phyloP scores from a whole-genome alignment of 2,113 vertebrate species.

The Pachyramphus minor region DNA sequence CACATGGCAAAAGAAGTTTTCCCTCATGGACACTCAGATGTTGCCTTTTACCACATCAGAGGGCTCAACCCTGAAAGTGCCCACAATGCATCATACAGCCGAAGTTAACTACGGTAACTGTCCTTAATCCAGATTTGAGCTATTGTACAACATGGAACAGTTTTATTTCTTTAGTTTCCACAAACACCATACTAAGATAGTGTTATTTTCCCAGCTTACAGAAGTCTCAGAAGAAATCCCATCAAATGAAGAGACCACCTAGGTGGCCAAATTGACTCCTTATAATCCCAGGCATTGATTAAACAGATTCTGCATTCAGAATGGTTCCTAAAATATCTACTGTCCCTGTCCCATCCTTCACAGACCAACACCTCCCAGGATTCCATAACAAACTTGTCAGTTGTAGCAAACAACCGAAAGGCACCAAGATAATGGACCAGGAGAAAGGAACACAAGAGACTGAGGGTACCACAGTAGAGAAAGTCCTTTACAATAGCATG shows the following conservation, averaged over 20 bases:
- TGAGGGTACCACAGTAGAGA: neutral
- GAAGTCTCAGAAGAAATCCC: neutral
- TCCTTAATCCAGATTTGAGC: neutral
- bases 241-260: neutral
- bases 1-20: constrained; percentile 85
- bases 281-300: neutral
- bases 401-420: neutral
- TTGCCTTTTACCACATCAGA: constrained; percentile 80
- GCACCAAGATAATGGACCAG: accelerated
- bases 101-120: constrained; percentile 86
- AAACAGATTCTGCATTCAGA: neutral
- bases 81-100: constrained; percentile 85
- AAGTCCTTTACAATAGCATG: neutral
- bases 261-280: neutral
- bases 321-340: neutral
- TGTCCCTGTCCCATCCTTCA: neutral
- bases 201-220: neutral
- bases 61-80: constrained; percentile 80
- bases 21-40: constrained; percentile 77
- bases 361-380: neutral
- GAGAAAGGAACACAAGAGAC: neutral
- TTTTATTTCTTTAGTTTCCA: neutral
- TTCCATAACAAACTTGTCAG: neutral
- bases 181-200: neutral
- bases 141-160: neutral